These are phyloP conservation scores for Nymphalis polychloros DNA, from an alignment of 2,888 invertebrate species.

Conservation along the genomic window DNA sequence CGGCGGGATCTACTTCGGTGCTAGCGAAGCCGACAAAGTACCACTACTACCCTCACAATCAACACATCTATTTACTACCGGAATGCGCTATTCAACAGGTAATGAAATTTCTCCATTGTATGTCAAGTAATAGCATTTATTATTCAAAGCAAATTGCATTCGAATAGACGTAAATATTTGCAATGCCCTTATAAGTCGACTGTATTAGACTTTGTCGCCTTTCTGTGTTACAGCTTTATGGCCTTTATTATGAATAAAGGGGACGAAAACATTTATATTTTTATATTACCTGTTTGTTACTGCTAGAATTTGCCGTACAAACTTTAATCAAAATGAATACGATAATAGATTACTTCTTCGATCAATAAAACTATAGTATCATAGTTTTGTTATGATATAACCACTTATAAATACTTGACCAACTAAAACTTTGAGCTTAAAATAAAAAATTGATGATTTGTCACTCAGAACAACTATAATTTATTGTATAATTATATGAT, in stretches of 20 bases:
- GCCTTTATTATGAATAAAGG: not conserved
- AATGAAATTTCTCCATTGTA: conserved; percentile 43
- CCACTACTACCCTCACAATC: conserved; percentile 96
- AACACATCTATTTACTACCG: conserved; percentile 94
- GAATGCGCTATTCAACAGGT: conserved; percentile 97
- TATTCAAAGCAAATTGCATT: conserved; percentile 20
- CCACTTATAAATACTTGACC: too few relatives aligned
- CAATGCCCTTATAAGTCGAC: conserved; percentile 2
- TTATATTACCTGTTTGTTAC: too few relatives aligned
- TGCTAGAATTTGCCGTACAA: too few relatives aligned
- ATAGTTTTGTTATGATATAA: too few relatives aligned
- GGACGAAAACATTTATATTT: not conserved
- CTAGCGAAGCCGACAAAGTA: conserved; percentile 94
- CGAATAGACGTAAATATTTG: conserved; percentile 11
- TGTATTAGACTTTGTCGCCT: not conserved
- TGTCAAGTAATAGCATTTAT: conserved; percentile 8
- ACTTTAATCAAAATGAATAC: too few relatives aligned
- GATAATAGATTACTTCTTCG: too few relatives aligned
- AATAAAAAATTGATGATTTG: too few relatives aligned
- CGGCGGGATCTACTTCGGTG: conserved; percentile 85
- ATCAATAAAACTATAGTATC: too few relatives aligned
- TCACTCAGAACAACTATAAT: too few relatives aligned
- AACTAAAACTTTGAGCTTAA: too few relatives aligned
- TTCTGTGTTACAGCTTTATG: not conserved
- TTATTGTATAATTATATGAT: not conserved